Conservation (phyloP, 2,113 vertebrate species). For the Vulpes vulpes region DNA sequence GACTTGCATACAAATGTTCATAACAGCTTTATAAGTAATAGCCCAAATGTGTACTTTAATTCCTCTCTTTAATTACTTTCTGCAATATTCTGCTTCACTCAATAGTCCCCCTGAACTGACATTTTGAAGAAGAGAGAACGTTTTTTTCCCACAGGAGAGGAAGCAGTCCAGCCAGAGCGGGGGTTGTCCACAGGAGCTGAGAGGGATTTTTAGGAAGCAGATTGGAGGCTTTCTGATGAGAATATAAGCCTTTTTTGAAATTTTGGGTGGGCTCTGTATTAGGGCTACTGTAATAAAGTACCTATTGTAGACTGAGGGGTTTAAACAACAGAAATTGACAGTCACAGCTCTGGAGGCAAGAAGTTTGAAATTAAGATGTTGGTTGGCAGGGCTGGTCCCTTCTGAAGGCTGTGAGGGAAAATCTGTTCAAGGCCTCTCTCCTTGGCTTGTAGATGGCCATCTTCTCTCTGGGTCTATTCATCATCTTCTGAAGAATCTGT, state of each 20-base stretch:
- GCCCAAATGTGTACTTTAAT: neutral
- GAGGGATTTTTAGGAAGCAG: neutral
- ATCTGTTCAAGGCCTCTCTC: neutral
- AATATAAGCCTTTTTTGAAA: neutral
- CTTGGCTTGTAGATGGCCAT: too few relatives aligned
- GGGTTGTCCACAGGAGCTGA: neutral
- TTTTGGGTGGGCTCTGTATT: neutral
- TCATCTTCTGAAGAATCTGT: neutral
- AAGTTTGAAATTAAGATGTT: neutral
- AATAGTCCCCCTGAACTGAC: neutral
- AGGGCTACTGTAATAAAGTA: neutral
- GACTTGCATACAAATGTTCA: neutral
- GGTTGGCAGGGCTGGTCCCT: neutral
- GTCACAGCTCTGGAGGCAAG: neutral
- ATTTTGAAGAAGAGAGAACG: neutral
- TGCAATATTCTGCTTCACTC: neutral
- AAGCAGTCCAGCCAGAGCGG: neutral
- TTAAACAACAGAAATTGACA: neutral
- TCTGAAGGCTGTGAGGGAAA: neutral
- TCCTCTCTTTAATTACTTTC: neutral
- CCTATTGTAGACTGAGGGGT: neutral
- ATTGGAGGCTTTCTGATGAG: neutral
- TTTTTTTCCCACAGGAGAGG: neutral
- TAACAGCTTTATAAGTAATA: neutral
- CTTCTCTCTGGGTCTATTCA: neutral